Conservation (phyloP, 2,113 vertebrate species). For the Mustela nigripes region DNA sequence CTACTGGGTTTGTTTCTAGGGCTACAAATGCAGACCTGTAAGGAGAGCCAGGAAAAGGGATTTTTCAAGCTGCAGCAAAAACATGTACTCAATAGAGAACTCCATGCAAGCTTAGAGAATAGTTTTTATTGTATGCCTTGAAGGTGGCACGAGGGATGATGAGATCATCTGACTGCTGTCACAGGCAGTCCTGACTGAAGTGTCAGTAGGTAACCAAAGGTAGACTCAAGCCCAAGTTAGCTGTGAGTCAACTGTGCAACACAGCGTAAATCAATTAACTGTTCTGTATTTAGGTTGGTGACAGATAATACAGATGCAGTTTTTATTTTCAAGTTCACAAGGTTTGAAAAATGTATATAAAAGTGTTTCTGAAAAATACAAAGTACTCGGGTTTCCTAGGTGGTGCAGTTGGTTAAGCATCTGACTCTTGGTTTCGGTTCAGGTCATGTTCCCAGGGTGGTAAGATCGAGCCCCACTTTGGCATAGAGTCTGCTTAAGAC, state of each 20-base stretch:
- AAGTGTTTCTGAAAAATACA: constrained; percentile 1
- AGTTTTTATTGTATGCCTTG: background rate
- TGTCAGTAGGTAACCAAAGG: background rate
- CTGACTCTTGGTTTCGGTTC: background rate
- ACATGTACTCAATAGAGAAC: background rate
- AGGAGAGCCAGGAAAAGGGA: background rate
- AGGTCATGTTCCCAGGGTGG: background rate
- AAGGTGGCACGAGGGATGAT: background rate
- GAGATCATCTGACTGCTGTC: background rate
- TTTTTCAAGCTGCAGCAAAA: background rate
- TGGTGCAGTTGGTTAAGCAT: background rate
- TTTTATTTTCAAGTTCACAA: background rate
- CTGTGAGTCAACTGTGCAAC: background rate
- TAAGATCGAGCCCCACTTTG: background rate
- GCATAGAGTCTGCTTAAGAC: background rate
- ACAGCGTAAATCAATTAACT: background rate
- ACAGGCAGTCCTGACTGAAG: background rate
- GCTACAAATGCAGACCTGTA: background rate
- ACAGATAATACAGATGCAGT: background rate
- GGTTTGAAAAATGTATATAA: background rate
- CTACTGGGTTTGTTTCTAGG: background rate
- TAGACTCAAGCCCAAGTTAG: background rate
- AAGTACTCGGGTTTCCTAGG: background rate
- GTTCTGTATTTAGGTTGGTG: background rate
- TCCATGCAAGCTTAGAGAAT: background rate